Evolutionary conservation across 2,888 invertebrate genomes (phyloP), one percentile per base, ranked within the genome.

Genomic region (Hyposoter dolosus): DNA sequence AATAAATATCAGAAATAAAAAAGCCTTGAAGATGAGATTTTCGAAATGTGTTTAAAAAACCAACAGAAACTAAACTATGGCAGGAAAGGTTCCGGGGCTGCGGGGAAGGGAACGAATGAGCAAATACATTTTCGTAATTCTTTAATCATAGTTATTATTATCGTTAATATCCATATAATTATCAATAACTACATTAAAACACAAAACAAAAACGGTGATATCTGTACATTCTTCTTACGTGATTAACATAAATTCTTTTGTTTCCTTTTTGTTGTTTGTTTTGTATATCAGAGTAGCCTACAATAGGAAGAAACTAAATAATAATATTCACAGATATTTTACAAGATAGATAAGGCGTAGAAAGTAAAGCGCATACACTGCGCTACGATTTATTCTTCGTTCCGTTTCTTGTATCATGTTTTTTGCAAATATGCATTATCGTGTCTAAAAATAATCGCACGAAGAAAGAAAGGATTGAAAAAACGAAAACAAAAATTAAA

Each of bases 311-410:
- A 94, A 94, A 93, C 92, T 94, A 94, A 94, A 93, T 92, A 89
- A 91, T 93, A 94, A 93, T 94, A 94, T 94, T 94, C 94, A 94
- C 94, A 94, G 93, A 93, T 94, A 94, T 94, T 93, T 93, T 94
- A 94, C 94, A 94, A 93, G 93, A 92, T 93, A 93, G 90, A 89
- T 91, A 91, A 92, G 92, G 89, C 89, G 88, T 88, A 87, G 88
- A 45, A 78, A 88, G 84, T 87, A 85, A 88, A 90, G 89, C 91
- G 91, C 91, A 88, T 90, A 90, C 91, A 91, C 89, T 92, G 91
- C 90, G 88, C 85, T 56, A 81, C 66, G 63, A 28, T 40, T 80
- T 83, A 60, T 81, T 85, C 40, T 56, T 47, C 53, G 45, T 35
- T 74, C 19, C 19, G 1, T 56, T 35, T 75, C 28, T 7, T 60